These are phyloP conservation scores for Malacoraja senta DNA, from an alignment of 2,797 vertebrate species.

Conservation along the genomic window DNA sequence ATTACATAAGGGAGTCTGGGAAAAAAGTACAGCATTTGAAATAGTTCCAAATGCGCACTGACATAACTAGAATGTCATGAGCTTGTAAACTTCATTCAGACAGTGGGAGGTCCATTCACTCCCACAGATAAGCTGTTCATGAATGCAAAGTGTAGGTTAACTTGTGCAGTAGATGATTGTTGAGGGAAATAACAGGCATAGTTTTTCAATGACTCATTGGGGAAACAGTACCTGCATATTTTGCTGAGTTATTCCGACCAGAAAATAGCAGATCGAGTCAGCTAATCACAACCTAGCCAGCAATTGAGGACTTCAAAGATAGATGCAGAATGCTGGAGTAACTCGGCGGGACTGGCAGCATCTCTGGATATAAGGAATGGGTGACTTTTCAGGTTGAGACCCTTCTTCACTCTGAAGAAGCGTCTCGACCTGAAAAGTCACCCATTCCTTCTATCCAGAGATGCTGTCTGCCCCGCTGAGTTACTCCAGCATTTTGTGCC, in stretches of 20 bases:
- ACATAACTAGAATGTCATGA: slow-evolving; percentile 32
- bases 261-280: not conserved
- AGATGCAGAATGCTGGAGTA: too few relatives aligned
- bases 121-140: slow-evolving; percentile 2
- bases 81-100: slow-evolving; percentile 20
- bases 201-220: not conserved
- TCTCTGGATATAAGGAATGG: too few relatives aligned
- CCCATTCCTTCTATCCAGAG: too few relatives aligned
- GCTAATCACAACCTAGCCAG: not conserved
- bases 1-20: too few relatives aligned
- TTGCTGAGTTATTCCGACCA: not conserved
- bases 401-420: too few relatives aligned
- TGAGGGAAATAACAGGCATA: not conserved
- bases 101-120: slow-evolving; percentile 10
- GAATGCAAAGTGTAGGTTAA: slow-evolving; percentile 17
- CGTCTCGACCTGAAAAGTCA: too few relatives aligned
- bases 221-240: not conserved
- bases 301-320: not conserved
- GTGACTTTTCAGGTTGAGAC: too few relatives aligned
- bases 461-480: too few relatives aligned
- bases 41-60: slow-evolving; percentile 20
- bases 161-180: not conserved
- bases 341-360: too few relatives aligned
- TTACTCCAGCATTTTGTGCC: too few relatives aligned
- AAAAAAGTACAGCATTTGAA: not conserved